Evolutionary conservation across 2,113 vertebrate genomes (phyloP), one percentile per base, ranked within the genome.

Genomic region (Prunella fulvescens): DNA sequence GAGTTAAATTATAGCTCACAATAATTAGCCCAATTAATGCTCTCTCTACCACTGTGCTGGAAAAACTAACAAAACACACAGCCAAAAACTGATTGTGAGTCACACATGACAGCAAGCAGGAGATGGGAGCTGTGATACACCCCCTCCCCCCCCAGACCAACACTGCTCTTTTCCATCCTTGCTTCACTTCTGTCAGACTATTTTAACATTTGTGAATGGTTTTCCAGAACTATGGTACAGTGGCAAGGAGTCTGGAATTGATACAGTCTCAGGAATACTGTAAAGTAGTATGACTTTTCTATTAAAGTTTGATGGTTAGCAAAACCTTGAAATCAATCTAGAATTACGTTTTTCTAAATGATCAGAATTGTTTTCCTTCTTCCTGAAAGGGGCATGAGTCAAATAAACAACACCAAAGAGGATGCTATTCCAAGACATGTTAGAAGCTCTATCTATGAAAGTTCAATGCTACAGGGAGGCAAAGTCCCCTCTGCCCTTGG

Each of bases 1-100:
- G 92, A 95, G 95, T 87, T 91, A 97, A 97, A 97, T 97, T 96
- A 95, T 67, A 95, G 92, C 84, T 93, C 69, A 84, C 71, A 56
- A 82, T 97, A 92, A 96, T 96, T 95, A 96, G 28, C 54, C 81
- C 81, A 93, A 88, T 94, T 95, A 95, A 73, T 77, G 44, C 56
- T 91, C 26, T n/a, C 69, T 95, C 71, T 77, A 92, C 88, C 54
- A 70, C 95, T 92, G 91, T 64, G 92, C 84, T 95, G 83, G 92
- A 96, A 97, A 95, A 86, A 19, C 87, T 67, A 94, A 84, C 88
- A 92, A 84, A 90, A 57, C 9, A 1, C 81, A n/a, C 22, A 92
- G 78, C 65, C 82, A 92, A 84, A 70, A 22, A 25, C 20, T 91
- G 83, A 91, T 81, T 6, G 2, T 12, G 62, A 86, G 44, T 28